Conservation (phyloP, 30 jellyfish, hydroid and myxozoan species). For the Chironex yamaguchii region DNA sequence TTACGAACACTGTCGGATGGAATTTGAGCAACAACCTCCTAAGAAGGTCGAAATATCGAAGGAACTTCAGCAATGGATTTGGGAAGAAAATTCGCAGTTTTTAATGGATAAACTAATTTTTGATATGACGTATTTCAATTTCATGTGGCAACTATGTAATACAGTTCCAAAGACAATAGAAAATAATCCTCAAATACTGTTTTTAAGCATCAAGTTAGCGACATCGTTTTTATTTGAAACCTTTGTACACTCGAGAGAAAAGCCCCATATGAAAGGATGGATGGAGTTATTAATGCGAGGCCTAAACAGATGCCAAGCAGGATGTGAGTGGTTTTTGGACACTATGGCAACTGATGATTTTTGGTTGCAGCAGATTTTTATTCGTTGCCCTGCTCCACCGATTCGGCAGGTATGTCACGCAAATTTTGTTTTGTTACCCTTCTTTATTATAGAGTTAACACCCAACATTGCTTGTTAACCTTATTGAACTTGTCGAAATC, state of each 20-base stretch:
- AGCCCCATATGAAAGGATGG: constrained; percentile 95
- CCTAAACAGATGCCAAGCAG: constrained; percentile 81
- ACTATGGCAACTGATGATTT: constrained; percentile 93
- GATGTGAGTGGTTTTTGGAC: constrained; percentile 96
- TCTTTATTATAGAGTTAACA: too few species aligned
- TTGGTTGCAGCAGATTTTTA: constrained; percentile 94
- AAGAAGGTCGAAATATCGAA: constrained; percentile 54
- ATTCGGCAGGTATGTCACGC: constrained; percentile 87
- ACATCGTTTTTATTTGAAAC: constrained; percentile 88
- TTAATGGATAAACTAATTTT: constrained; percentile 85
- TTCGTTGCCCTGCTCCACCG: constrained; percentile 89
- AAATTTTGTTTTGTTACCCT: too few species aligned
- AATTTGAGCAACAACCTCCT: constrained; percentile 52
- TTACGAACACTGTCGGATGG: constrained; percentile 84
- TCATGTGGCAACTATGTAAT: constrained; percentile 95
- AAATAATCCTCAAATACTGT: constrained; percentile 38
- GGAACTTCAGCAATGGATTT: constrained; percentile 82
- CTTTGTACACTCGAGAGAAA: constrained; percentile 89
- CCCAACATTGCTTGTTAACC: too few species aligned
- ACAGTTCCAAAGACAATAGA: constrained; percentile 76
- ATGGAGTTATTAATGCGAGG: constrained; percentile 85
- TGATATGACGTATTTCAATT: constrained; percentile 84
- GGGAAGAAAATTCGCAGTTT: constrained; percentile 90
- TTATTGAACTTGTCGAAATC: too few species aligned
- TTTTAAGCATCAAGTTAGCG: constrained; percentile 80